A percentile compares a stretch with the other conserved stretches of the same genome.
These are phyloP conservation scores for Hypothenemus hampei DNA, from an alignment of 1,140 invertebrate species.

Conservation along the genomic window DNA sequence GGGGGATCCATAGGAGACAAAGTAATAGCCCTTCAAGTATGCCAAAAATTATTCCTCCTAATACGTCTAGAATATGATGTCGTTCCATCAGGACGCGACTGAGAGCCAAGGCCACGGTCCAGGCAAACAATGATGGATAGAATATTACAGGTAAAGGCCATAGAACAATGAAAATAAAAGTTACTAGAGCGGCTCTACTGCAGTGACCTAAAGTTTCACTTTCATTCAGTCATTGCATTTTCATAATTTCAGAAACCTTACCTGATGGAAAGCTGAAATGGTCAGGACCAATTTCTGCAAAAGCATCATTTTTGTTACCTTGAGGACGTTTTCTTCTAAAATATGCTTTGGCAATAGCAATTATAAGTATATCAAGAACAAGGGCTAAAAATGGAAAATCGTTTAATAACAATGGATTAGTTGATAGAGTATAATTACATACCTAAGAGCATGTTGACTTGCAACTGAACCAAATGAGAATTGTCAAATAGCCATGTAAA, in stretches of 20 bases:
- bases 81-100: constrained; percentile 77
- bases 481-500: constrained; percentile 69
- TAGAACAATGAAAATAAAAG: constrained; percentile 63
- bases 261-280: constrained; percentile 90
- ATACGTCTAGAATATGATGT: constrained; percentile 84
- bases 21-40: constrained; percentile 67
- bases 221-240: background rate
- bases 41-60: constrained; percentile 70
- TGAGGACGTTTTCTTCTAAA: constrained; percentile 71
- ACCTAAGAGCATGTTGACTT: constrained; percentile 83
- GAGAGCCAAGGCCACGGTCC: constrained; percentile 68
- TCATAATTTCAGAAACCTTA: background rate
- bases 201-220: constrained; percentile 66
- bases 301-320: constrained; percentile 58
- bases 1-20: constrained; percentile 61
- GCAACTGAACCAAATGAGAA: constrained; percentile 64
- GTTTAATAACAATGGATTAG: background rate
- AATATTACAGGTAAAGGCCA: constrained; percentile 58
- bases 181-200: constrained; percentile 75
- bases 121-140: constrained; percentile 61
- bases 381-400: constrained; percentile 64
- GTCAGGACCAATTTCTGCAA: constrained; percentile 62
- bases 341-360: constrained; percentile 77
- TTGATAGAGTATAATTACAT: constrained; percentile 27
- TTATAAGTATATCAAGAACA: constrained; percentile 77